Evolutionary conservation across 1,140 invertebrate genomes (phyloP), one percentile per base, ranked within the genome.

Genomic region (Manduca sexta): DNA sequence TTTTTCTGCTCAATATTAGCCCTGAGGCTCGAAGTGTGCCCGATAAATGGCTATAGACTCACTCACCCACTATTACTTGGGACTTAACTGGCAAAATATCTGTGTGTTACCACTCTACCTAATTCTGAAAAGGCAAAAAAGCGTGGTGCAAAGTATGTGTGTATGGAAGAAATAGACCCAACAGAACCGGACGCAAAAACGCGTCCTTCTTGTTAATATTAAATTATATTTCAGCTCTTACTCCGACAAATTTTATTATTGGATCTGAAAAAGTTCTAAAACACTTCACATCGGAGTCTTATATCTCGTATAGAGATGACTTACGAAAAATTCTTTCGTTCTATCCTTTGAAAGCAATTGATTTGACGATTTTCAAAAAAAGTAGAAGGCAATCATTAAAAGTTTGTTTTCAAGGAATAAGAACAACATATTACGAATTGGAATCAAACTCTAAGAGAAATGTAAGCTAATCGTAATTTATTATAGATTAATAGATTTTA

Each of bases 321-420:
- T 11, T 43, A 14, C 14, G 21, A 41, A 88, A 90, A 66, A 66
- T 91, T 5, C 66, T 89, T n/a, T 88, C 87, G 0, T 60, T 90
- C 16, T 89, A 88, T 69, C 89, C 90, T 6, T 58, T 91, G 11
- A 85, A 89, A 33, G 87, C 75, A 15, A 71, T 91, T 0, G 86
- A 76, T 60, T 64, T 92, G 13, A 88, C 86, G 50, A 64, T 91
- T n/a, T 91, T 89, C 64, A 81, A 85, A 42, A 73, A 81, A 44
- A 85, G 79, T 51, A 74, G 60, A 29, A 69, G 87, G 34, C 84
- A 87, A 64, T 84, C 86, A 2, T 44, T 92, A 8, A 91, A 92
- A 72, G 87, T 87, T 18, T 83, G 84, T 60, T 90, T 88, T 52
- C 78, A 74, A 47, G 85, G 80, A 53, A 74, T 74, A 39, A 59